Conservation (phyloP, 2,113 vertebrate genomes). For the Semnopithecus entellus region DNA sequence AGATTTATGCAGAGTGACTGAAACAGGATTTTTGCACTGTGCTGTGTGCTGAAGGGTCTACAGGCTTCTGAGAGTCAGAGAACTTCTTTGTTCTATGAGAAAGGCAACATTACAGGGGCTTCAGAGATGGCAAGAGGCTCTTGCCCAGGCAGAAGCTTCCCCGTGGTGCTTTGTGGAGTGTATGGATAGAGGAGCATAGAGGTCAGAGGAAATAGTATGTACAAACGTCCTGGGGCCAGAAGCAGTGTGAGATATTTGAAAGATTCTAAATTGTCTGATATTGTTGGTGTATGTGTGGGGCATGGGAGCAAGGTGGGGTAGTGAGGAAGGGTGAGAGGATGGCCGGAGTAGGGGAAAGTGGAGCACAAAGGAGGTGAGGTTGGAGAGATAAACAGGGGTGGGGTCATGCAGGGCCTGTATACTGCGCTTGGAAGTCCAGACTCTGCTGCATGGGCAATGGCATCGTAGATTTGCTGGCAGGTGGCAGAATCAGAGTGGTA, state of each 20-base stretch:
- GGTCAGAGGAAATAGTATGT: background rate
- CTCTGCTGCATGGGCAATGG: background rate
- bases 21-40: background rate
- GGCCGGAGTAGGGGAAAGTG: accelerated
- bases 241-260: background rate
- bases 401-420: accelerated
- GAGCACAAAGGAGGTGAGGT: background rate
- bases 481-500: background rate
- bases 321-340: background rate
- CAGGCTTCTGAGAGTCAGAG: background rate
- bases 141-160: background rate
- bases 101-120: background rate
- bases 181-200: background rate
- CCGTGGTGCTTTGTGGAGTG: background rate
- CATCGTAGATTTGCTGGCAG: background rate
- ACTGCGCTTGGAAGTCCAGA: background rate
- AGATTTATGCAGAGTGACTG: background rate
- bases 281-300: background rate
- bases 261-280: background rate
- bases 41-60: background rate
- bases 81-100: background rate
- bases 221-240: background rate
- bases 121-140: background rate
- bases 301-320: accelerated
- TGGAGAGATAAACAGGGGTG: background rate